A percentile compares a stretch with the other conserved stretches of the same genome.
Evolutionary conservation across 2,888 invertebrate species (phyloP).

Genomic region (Antheraea yamamai): DNA sequence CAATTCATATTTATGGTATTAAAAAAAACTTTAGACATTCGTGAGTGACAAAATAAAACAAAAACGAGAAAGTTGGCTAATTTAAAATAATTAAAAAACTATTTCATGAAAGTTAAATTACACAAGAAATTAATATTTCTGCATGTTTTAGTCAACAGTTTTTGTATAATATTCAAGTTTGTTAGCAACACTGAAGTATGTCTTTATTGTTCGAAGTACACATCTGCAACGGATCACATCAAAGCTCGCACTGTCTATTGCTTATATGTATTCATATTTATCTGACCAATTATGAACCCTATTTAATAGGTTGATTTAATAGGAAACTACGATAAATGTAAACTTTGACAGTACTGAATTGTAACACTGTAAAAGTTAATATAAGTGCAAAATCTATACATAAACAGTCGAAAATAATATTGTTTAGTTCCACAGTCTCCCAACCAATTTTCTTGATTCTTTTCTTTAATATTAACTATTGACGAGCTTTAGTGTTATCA

Average conservation of each 20-base stretch:
- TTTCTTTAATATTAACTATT: too few species aligned
- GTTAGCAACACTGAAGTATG: conserved; percentile 22
- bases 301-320: neutral
- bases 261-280: conserved; percentile 8
- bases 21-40: neutral
- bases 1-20: too few species aligned
- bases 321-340: neutral
- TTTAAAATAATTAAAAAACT: neutral
- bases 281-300: conserved; percentile 2
- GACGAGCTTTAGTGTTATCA: too few species aligned
- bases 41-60: neutral
- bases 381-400: neutral
- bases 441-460: too few species aligned
- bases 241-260: conserved; percentile 51
- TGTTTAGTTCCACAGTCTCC: too few species aligned
- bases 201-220: conserved; percentile 35
- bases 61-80: neutral
- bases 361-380: neutral
- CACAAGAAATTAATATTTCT: too few species aligned
- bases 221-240: conserved; percentile 69
- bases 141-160: too few species aligned
- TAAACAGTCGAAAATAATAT: too few species aligned
- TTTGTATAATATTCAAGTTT: neutral
- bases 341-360: neutral
- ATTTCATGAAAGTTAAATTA: neutral